These are phyloP conservation scores for Etheostoma cragini DNA, from an alignment of 2,113 vertebrate species.

Conservation along the genomic window DNA sequence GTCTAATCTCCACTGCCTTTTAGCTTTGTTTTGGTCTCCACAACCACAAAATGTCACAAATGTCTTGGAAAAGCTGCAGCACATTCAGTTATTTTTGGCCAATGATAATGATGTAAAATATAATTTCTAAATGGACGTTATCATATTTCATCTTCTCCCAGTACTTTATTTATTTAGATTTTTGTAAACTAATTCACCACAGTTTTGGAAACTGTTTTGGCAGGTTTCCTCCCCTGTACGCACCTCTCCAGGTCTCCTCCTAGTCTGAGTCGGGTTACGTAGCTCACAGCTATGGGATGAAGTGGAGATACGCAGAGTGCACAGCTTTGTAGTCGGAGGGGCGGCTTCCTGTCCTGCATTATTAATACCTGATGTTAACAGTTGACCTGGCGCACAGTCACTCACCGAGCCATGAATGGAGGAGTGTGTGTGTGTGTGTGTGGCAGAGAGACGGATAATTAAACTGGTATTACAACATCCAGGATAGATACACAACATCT, in stretches of 20 bases:
- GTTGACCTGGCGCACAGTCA: conserved; percentile 69
- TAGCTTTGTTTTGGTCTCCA: no score
- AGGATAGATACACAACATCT: not conserved
- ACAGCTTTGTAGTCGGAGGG: conserved; percentile 36
- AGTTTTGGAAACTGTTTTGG: not conserved
- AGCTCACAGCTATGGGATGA: conserved; percentile 7
- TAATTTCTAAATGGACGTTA: not conserved
- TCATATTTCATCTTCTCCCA: not conserved
- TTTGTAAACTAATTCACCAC: fast-evolving
- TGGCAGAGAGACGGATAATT: conserved; percentile 3
- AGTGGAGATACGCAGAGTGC: not conserved
- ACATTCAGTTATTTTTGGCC: not conserved
- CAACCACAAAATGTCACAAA: not conserved
- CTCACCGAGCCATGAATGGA: conserved; percentile 36
- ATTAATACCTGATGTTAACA: conserved; percentile 78
- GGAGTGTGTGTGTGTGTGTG: conserved; percentile 9
- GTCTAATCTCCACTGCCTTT: no score
- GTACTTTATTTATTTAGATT: not conserved
- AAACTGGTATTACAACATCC: conserved; percentile 10
- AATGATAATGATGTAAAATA: not conserved
- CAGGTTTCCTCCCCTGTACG: not conserved
- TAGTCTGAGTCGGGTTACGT: conserved; percentile 1
- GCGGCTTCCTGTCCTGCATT: conserved; percentile 69
- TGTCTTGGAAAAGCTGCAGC: not conserved
- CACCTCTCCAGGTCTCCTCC: not conserved